Conservation (phyloP, 2,113 vertebrate species). For the Stegastes partitus region DNA sequence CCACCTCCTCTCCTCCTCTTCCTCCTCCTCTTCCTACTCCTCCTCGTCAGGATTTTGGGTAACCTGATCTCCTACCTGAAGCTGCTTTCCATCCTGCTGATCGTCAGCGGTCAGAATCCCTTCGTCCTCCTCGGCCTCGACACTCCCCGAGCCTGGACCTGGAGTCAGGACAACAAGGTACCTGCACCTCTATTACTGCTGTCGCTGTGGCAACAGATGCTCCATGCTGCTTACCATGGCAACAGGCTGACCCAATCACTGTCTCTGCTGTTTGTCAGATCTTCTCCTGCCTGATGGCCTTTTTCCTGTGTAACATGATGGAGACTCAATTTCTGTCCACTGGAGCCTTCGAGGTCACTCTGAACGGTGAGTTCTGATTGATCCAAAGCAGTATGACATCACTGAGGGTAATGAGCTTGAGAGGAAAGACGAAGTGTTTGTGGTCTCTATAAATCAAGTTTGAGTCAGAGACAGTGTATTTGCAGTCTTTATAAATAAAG, state of each 20-base stretch:
- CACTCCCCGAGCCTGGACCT: conserved; percentile 81
- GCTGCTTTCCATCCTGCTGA: conserved; percentile 80
- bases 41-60: conserved; percentile 67
- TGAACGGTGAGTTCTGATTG: conserved; percentile 77
- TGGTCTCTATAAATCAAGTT: too few relatives aligned
- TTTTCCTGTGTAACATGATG: conserved; percentile 86
- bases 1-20: too few relatives aligned
- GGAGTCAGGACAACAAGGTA: conserved; percentile 88
- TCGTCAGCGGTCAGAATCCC: conserved; percentile 84
- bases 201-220: neutral
- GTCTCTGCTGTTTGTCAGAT: conserved; percentile 73
- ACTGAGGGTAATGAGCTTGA: neutral
- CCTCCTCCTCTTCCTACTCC: too few relatives aligned
- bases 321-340: conserved; percentile 87
- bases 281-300: conserved; percentile 86
- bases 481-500: too few relatives aligned
- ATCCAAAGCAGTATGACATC: neutral
- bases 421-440: neutral
- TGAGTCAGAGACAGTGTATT: too few relatives aligned
- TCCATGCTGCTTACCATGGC: neutral
- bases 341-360: conserved; percentile 84
- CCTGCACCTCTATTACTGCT: neutral
- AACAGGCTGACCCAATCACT: neutral
- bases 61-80: conserved; percentile 84
- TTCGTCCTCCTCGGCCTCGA: conserved; percentile 78